phyloP scores from a whole-genome alignment of 2,797 vertebrate genomes.

The Pelobates cultripes region DNA sequence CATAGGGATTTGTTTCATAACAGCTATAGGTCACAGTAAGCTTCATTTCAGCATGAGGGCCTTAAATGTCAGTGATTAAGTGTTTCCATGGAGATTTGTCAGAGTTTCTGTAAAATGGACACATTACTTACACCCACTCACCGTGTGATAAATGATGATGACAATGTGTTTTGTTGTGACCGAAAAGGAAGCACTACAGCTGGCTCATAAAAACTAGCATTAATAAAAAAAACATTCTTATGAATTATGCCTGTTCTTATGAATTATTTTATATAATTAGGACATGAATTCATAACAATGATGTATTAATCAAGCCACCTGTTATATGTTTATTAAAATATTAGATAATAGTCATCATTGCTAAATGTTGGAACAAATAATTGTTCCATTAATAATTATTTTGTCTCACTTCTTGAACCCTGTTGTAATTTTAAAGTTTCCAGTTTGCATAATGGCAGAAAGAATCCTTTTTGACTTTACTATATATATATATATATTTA shows the following conservation, averaged over 20 bases:
- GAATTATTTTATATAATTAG: background rate
- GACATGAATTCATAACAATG: background rate
- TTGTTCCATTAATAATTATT: too few relatives aligned
- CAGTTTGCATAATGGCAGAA: too few relatives aligned
- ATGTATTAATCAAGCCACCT: background rate
- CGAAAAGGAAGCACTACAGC: conserved; percentile 48
- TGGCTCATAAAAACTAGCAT: conserved; percentile 50
- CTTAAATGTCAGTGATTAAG: conserved; percentile 70
- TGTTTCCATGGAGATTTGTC: conserved; percentile 75
- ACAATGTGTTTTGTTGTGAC: conserved; percentile 51
- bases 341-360: background rate
- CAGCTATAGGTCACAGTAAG: conserved; percentile 64
- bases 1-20: conserved; percentile 34
- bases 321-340: conserved; percentile 4
- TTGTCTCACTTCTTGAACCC: too few relatives aligned
- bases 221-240: background rate
- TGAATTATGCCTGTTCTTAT: too few relatives aligned
- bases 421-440: too few relatives aligned
- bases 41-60: conserved; percentile 57
- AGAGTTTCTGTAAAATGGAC: conserved; percentile 62
- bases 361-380: too few relatives aligned
- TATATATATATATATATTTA: too few relatives aligned
- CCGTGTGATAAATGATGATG: conserved; percentile 60
- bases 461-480: too few relatives aligned
- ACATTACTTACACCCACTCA: conserved; percentile 66